These are phyloP conservation scores for Brachionus sp. DNA, from an alignment of 1,140 invertebrate genomes.

Conservation along the genomic window DNA sequence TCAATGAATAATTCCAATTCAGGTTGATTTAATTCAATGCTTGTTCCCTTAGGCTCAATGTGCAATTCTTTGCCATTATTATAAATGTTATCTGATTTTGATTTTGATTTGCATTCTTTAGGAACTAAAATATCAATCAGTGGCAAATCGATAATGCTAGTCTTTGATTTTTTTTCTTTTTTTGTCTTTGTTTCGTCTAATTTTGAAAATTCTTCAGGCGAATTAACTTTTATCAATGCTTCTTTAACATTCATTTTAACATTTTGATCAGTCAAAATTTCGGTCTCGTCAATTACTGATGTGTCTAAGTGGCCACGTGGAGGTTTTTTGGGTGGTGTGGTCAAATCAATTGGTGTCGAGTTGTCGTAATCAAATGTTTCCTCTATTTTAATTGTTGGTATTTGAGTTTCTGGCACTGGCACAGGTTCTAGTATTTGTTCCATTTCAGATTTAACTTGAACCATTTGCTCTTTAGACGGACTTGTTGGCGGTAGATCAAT, in stretches of 20 bases:
- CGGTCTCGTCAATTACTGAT: not conserved
- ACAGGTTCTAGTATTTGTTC: conserved; percentile 2
- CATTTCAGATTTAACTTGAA: not conserved
- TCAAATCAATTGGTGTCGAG: not conserved
- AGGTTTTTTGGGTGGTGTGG: conserved; percentile 18
- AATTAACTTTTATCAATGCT: not conserved
- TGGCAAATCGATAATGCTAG: conserved; percentile 20
- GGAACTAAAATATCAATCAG: conserved; percentile 41
- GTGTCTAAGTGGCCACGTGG: conserved; percentile 5
- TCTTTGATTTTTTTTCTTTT: conserved; percentile 10
- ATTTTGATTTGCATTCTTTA: conserved; percentile 29
- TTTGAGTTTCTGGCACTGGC: not conserved
- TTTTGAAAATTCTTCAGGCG: not conserved
- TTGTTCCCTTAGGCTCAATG: conserved; percentile 1
- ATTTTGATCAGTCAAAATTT: not conserved
- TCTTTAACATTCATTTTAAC: conserved; percentile 23
- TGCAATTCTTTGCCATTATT: not conserved
- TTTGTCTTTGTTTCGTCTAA: not conserved
- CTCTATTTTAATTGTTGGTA: not conserved
- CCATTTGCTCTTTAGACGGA: not conserved
- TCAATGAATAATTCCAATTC: conserved; percentile 2
- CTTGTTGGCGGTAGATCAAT: not conserved
- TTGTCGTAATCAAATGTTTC: not conserved
- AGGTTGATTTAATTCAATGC: conserved; percentile 18
- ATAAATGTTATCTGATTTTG: not conserved